Conservation (phyloP, 2,113 vertebrate genomes). For the Pluvialis apricaria region DNA sequence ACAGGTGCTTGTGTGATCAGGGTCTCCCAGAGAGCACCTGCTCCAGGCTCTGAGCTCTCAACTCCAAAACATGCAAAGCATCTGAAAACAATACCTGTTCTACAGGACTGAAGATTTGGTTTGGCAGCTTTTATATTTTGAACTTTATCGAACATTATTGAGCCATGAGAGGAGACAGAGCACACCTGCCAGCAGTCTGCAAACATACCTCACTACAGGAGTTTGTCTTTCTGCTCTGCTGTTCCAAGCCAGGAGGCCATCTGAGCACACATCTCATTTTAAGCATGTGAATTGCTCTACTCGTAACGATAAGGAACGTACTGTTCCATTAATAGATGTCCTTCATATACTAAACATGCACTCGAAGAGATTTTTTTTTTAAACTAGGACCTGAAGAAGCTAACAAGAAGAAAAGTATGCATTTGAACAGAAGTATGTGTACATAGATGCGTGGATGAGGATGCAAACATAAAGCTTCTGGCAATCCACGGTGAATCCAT, state of each 20-base stretch:
- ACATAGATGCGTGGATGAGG: not conserved
- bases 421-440: not conserved
- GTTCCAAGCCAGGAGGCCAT: not conserved
- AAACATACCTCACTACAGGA: not conserved
- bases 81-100: not conserved
- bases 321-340: not conserved
- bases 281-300: not conserved
- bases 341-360: not conserved
- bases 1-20: not conserved
- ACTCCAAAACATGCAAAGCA: not conserved
- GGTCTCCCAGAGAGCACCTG: not conserved
- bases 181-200: not conserved
- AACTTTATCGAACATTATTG: not conserved
- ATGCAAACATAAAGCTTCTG: not conserved
- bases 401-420: not conserved
- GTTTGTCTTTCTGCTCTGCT: not conserved
- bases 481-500: not conserved
- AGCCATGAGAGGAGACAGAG: not conserved
- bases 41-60: not conserved
- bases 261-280: not conserved
- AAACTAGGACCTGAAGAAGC: not conserved
- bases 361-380: not conserved
- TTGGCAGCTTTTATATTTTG: not conserved
- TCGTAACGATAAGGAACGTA: not conserved
- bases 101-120: not conserved